Evolutionary conservation across 2,888 invertebrate species (phyloP), one percentile per base, ranked within the genome.

Genomic region (Drosophila buzzatii): DNA sequence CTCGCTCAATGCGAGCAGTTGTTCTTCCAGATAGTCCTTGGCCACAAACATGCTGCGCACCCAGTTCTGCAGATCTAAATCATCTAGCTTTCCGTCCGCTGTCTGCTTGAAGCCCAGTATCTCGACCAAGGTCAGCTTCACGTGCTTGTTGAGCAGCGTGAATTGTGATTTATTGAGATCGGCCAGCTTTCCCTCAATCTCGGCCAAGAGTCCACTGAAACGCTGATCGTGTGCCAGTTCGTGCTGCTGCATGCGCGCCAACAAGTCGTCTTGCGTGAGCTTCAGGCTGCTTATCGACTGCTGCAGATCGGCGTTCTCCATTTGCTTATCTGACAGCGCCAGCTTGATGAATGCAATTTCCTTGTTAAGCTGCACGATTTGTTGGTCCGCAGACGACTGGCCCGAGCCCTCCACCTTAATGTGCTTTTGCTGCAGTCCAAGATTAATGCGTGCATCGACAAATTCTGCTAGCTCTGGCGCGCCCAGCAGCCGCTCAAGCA

Each of bases 41-140:
- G 95, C 95, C 16, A 95, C 93, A 74, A 95, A 95, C 55, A 95
- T 93, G 45, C 94, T 94, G 61, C 94, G 94, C 61, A 96, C 94
- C 93, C 95, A 95, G 3, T 92, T 92, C 70, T 94, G 94, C n/a
- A 96, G 82, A 73, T 94, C 94, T 61, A 82, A 33, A 39, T 95
- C 94, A 20, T 94, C 93, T 4, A 94, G 92, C 10, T 94, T 81
- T 0, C 79, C 90, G 18, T 70, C 68, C 63, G 68, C 42, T 6
- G 72, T 65, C 33, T 85, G 82, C 39, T 93, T 93, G 16, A 93
- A 91, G 47, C 93, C 94, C 45, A 95, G 91, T 57, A 95, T 94
- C 59, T 94, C 94, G 3, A 95, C 93, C 16, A 95, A 88, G 64
- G 94, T 94, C 31, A 94, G 91, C 70, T 94, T 94, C 44, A 95